phyloP scores from a whole-genome alignment of 2,797 vertebrate species.

The Sorex maritimensis region DNA sequence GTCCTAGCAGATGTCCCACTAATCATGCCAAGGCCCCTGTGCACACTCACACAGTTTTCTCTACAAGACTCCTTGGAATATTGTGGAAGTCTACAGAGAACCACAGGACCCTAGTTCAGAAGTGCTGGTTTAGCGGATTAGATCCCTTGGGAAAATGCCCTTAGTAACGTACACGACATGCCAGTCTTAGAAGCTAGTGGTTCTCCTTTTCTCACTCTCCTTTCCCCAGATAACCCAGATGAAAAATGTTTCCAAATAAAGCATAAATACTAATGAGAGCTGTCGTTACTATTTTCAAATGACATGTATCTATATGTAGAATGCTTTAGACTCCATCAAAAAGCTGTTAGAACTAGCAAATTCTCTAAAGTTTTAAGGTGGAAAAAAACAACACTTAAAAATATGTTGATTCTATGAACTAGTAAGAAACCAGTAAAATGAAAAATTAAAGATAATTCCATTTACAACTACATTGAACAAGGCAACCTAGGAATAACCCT shows the following conservation, averaged over 20 bases:
- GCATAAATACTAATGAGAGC: neutral
- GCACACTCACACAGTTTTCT: too few relatives aligned
- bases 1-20: too few relatives aligned
- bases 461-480: neutral
- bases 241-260: conserved; percentile 7
- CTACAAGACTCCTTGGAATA: too few relatives aligned
- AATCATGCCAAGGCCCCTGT: too few relatives aligned
- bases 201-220: neutral
- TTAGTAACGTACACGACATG: neutral
- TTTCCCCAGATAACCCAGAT: neutral
- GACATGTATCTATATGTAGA: neutral
- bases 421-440: neutral
- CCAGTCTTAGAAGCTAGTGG: neutral
- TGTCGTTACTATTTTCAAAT: neutral
- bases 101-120: too few relatives aligned
- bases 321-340: neutral
- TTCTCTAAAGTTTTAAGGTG: neutral
- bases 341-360: neutral
- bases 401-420: neutral
- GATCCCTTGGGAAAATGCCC: neutral
- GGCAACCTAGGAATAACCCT: neutral
- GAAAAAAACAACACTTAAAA: neutral
- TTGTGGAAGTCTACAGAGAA: too few relatives aligned
- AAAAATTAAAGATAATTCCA: neutral
- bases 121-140: neutral